Base-by-base conservation (phyloP, 2,113 vertebrate genomes). In the Dasyornis broadbenti region DNA sequence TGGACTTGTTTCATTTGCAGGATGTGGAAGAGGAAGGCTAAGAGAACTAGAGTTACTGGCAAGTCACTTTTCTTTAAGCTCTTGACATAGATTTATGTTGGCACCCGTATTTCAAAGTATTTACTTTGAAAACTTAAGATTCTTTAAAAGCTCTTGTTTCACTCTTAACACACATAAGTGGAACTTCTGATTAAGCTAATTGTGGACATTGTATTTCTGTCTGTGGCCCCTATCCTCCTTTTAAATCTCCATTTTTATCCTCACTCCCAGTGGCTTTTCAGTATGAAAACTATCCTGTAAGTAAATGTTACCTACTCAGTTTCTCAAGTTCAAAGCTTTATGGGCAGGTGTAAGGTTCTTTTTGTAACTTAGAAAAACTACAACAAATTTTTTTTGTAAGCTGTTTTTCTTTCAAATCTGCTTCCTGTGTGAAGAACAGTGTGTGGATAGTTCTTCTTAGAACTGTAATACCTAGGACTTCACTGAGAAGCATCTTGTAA, bases 21-120 rank as follows among this genome's bases (percentile, higher is more conserved):
- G 47, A 96, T 97, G 96, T 96, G 96, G 95, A 97, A 89, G 97
- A 97, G 86, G 96, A 94, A 52, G 89, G 70, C 94, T 61, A 93
- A 87, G 95, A 97, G 82, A 96, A 89, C 78, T 68, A 97, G 90
- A 91, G 33, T 82, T 94, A 49, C 95, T 82, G 95, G 97, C 96
- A 97, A 97, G 97, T 97, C 22, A 37, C 30, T 94, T 95, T 81
- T 89, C 87, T 80, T 95, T 93, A 82, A 89, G 54, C 52, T 97
- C 56, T 92, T 96, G 54, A 71, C 81, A 42, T 86, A 86, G 56
- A n/a, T 89, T 78, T 63, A 35, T 31, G 21, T 42, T 53, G 64
- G 31, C 33, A 39, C 14, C 6, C 78, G 71, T 4, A 15, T 86
- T 52, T n/a, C n/a, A n/a, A n/a, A 63, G 9, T 89, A 15, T 84